Evolutionary conservation across 2,113 vertebrate species (phyloP).

Genomic region (Mastomys coucha): DNA sequence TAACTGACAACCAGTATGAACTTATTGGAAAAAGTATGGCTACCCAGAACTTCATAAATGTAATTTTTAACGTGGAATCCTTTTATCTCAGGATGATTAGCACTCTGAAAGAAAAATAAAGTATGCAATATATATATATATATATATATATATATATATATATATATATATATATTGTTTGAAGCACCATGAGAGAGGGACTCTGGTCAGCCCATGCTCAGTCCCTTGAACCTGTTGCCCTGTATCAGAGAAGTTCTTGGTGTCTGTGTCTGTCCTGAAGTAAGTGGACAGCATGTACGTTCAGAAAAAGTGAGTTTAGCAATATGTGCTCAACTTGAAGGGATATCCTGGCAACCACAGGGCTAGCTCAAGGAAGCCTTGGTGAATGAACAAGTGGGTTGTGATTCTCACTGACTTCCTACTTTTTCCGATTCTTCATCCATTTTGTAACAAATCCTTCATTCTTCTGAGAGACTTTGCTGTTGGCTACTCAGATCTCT

Average conservation of each 20-base stretch:
- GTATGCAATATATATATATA: too few relatives aligned
- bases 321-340: neutral
- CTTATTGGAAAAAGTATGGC: neutral
- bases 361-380: neutral
- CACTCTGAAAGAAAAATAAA: constrained; percentile 31
- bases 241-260: neutral
- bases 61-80: neutral
- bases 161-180: too few relatives aligned
- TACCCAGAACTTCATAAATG: neutral
- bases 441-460: neutral
- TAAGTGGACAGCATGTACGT: neutral
- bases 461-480: neutral
- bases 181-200: too few relatives aligned
- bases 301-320: neutral
- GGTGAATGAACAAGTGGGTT: neutral
- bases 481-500: neutral
- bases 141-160: too few relatives aligned
- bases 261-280: neutral
- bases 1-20: constrained; percentile 14
- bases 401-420: neutral
- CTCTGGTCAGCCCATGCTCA: neutral
- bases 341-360: neutral
- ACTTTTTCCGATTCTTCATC: neutral
- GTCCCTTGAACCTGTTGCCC: neutral
- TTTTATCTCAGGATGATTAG: neutral